phyloP scores from a whole-genome alignment of 2,113 vertebrate genomes.

The Lamprologus lemairii region DNA sequence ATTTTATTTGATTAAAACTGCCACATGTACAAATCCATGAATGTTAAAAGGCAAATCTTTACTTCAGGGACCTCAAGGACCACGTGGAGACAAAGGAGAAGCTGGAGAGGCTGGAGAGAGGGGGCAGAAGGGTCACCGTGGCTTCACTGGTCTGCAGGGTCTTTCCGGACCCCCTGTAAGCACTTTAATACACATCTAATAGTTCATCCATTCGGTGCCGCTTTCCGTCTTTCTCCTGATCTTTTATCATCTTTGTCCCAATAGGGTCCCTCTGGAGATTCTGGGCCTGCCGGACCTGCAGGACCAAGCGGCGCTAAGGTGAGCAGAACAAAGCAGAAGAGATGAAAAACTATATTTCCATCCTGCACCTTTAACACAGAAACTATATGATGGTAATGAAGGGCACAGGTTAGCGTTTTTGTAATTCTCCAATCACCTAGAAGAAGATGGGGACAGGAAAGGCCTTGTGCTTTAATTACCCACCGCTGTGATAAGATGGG shows the following conservation, averaged over 20 bases:
- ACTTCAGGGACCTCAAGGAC: constrained; percentile 89
- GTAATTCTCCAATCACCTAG: constrained; percentile 40
- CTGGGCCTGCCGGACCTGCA: constrained; percentile 81
- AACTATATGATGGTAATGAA: constrained; percentile 37
- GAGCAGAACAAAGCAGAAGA: constrained; percentile 5
- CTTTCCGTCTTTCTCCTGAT: not conserved
- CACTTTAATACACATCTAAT: not conserved
- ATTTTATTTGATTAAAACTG: not conserved
- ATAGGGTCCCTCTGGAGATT: constrained; percentile 89
- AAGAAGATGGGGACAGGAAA: constrained; percentile 9
- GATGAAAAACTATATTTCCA: not conserved
- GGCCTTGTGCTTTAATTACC: constrained; percentile 41
- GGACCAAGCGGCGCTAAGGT: constrained; percentile 88
- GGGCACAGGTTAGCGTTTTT: constrained; percentile 33
- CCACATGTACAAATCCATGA: not conserved
- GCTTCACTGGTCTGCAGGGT: constrained; percentile 96
- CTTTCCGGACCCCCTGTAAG: constrained; percentile 94
- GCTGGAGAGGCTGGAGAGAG: constrained; percentile 88
- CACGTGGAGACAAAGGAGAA: constrained; percentile 96
- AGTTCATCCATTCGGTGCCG: not conserved
- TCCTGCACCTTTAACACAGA: not conserved
- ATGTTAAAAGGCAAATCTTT: not conserved
- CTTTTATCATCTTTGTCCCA: not conserved
- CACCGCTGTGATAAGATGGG: constrained; percentile 42
- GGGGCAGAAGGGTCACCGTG: constrained; percentile 93